phyloP scores from a whole-genome alignment of 2,797 vertebrate species.

The Mormyrops attenuatus region DNA sequence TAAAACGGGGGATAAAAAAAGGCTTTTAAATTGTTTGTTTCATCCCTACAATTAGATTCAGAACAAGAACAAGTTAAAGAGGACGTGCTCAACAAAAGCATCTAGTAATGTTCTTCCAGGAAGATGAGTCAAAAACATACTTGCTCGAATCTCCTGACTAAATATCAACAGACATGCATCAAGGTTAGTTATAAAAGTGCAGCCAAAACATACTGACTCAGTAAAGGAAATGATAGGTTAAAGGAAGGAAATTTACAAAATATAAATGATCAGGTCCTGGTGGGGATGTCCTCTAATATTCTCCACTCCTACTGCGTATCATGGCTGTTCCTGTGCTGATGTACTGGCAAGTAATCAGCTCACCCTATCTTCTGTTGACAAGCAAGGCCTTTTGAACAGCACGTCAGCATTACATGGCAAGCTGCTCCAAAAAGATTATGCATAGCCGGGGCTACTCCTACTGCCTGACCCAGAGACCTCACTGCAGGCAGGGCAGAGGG shows the following conservation, averaged over 20 bases:
- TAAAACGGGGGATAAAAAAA: background rate
- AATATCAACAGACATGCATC: background rate
- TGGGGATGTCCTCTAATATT: background rate
- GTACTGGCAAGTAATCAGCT: background rate
- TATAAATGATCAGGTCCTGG: background rate
- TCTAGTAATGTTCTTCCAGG: background rate
- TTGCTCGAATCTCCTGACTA: background rate
- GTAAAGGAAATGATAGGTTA: background rate
- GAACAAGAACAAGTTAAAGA: background rate
- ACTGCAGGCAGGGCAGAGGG: background rate
- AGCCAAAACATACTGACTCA: slow-evolving; percentile 9
- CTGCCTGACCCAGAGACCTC: background rate
- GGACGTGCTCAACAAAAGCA: background rate
- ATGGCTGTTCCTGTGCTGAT: background rate
- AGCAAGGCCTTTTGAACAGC: background rate
- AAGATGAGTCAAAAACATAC: background rate
- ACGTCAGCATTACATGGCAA: background rate
- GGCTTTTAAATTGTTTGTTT: background rate
- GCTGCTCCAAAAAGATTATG: background rate
- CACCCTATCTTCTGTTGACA: background rate
- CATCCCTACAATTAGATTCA: background rate
- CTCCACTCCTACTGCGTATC: background rate
- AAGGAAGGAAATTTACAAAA: slow-evolving; percentile 15
- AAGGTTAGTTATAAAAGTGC: slow-evolving; percentile 8
- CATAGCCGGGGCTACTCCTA: background rate